Percentiles rank a stretch among this genome's conserved stretches.
Evolutionary conservation across 2,888 invertebrate species (phyloP).

Genomic region (Ariolimax columbianus): DNA sequence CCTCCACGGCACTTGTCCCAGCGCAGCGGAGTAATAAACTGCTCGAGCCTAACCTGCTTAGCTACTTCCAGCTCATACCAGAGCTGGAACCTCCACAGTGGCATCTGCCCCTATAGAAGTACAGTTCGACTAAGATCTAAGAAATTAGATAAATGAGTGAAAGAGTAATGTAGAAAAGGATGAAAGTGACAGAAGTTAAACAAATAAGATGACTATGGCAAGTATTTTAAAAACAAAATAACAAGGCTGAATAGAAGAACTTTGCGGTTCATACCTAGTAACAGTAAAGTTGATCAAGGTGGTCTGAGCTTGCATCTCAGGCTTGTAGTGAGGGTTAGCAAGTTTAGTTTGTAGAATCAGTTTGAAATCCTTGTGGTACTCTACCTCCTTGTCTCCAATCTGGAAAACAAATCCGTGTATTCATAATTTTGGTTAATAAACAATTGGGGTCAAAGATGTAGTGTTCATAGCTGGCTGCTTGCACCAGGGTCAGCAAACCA

Average conservation of each 20-base stretch:
- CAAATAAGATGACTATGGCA: not conserved
- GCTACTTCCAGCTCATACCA: too few relatives aligned
- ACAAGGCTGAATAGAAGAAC: not conserved
- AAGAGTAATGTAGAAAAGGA: not conserved
- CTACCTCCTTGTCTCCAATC: conserved; percentile 97
- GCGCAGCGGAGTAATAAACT: too few relatives aligned
- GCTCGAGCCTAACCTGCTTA: too few relatives aligned
- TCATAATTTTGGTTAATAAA: too few relatives aligned
- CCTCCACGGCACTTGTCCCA: too few relatives aligned
- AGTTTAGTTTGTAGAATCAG: conserved; percentile 95
- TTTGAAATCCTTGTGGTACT: conserved; percentile 91
- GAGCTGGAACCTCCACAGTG: too few relatives aligned
- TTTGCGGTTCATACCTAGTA: conserved; percentile 80
- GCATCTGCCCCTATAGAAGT: too few relatives aligned
- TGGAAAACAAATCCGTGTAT: conserved; percentile 10
- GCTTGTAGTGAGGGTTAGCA: conserved; percentile 98
- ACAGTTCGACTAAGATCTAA: too few relatives aligned
- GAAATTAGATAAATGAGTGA: not conserved
- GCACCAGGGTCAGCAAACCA: too few relatives aligned
- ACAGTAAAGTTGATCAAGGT: conserved; percentile 98
- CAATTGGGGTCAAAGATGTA: too few relatives aligned
- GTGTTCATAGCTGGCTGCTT: too few relatives aligned
- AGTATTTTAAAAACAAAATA: too few relatives aligned
- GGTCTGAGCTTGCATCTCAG: conserved; percentile 98
- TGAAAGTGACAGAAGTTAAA: not conserved